A percentile compares a stretch with the other conserved stretches of the same genome.
phyloP scores from a whole-genome alignment of 1,140 invertebrate species.

The Pseudomyrmex concolor region DNA sequence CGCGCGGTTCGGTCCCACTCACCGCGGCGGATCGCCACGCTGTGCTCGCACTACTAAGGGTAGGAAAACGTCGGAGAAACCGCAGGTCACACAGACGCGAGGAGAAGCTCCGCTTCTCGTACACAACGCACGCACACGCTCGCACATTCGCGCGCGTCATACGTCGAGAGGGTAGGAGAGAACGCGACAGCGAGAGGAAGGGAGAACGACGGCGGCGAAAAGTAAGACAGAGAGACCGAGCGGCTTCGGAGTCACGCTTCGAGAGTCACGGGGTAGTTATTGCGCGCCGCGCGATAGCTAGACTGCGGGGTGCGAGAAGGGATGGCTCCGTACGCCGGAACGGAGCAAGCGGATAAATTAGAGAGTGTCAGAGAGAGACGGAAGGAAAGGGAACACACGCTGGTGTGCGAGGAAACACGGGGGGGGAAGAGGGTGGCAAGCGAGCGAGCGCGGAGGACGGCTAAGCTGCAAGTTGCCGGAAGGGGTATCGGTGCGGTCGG shows the following conservation, averaged over 20 bases:
- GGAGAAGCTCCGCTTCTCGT: slow-evolving; percentile 46
- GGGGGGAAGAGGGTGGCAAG: slow-evolving; percentile 26
- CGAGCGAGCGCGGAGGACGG: slow-evolving; percentile 45
- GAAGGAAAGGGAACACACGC: slow-evolving; percentile 16
- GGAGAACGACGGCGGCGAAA: slow-evolving; percentile 9
- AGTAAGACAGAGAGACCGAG: slow-evolving; percentile 54
- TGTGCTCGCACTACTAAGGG: slow-evolving; percentile 75
- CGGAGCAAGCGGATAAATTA: slow-evolving; percentile 63
- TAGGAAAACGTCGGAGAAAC: slow-evolving; percentile 79
- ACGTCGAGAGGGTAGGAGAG: slow-evolving; percentile 42
- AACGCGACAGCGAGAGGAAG: slow-evolving; percentile 8
- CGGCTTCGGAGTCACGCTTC: slow-evolving; percentile 65
- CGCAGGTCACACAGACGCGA: slow-evolving; percentile 77
- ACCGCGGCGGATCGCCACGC: slow-evolving; percentile 74
- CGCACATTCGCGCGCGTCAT: slow-evolving; percentile 15
- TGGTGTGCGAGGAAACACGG: slow-evolving; percentile 53
- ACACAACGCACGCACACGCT: slow-evolving; percentile 27
- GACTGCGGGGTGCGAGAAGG: slow-evolving; percentile 54
- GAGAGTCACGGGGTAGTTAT: slow-evolving; percentile 68
- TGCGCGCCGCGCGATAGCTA: slow-evolving; percentile 64
- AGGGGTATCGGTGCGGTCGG: slow-evolving; percentile 72
- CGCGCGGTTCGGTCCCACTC: slow-evolving; percentile 66
- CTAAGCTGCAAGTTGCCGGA: slow-evolving; percentile 71
- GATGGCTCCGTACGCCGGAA: slow-evolving; percentile 47
- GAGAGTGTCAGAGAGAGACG: slow-evolving; percentile 56